A percentile compares a stretch with the other conserved stretches of the same genome.
Evolutionary conservation across 2,113 vertebrate genomes (phyloP).

Genomic region (Myotis yumanensis): DNA sequence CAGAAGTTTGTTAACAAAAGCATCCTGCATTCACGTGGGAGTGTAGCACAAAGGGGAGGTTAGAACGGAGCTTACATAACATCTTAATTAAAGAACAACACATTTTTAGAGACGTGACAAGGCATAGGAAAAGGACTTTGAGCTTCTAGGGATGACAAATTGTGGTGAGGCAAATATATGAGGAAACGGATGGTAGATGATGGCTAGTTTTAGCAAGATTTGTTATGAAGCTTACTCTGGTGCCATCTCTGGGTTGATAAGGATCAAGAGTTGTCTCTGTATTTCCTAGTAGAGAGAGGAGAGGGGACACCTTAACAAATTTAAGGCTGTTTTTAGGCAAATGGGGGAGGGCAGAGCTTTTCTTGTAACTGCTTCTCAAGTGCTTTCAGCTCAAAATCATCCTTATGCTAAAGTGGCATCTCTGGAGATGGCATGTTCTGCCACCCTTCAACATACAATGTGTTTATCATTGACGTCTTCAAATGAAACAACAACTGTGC

Average conservation of each 20-base stretch:
- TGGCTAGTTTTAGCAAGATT: background rate
- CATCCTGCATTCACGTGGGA: background rate
- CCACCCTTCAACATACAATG: background rate
- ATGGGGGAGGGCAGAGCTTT: background rate
- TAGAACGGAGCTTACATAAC: background rate
- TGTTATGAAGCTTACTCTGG: background rate
- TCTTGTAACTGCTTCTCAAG: background rate
- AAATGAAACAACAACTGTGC: background rate
- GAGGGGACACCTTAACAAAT: background rate
- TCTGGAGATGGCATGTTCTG: background rate
- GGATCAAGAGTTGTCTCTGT: background rate
- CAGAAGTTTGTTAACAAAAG: background rate
- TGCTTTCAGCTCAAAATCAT: background rate
- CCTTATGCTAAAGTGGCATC: background rate
- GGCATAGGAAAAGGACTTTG: background rate
- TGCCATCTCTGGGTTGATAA: background rate
- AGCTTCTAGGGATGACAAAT: background rate
- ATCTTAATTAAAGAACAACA: background rate
- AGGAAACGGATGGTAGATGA: background rate
- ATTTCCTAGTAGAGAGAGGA: background rate
- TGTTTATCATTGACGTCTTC: background rate
- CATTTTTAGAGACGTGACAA: background rate
- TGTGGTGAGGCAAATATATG: background rate
- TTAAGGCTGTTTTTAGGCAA: background rate
- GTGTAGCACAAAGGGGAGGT: background rate